These are phyloP conservation scores for Streptopelia turtur DNA, from an alignment of 2,797 vertebrate species.

Conservation along the genomic window DNA sequence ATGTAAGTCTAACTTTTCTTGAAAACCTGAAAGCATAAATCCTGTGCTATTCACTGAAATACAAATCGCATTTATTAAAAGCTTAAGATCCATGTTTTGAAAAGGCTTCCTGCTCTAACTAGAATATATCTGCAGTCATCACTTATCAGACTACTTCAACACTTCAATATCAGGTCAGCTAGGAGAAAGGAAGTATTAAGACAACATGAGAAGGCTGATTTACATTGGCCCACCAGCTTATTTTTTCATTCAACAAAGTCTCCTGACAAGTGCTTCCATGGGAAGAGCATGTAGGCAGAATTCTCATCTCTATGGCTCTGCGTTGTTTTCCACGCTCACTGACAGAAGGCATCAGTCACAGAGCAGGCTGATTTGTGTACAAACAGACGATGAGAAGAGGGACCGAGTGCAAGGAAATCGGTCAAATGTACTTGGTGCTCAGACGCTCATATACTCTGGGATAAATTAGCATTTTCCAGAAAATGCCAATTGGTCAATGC, in stretches of 20 bases:
- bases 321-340: neutral
- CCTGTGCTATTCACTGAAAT: neutral
- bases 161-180: neutral
- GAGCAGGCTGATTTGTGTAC: neutral
- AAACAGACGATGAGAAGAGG: too few relatives aligned
- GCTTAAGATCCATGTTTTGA: neutral
- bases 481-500: neutral
- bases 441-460: neutral
- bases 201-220: neutral
- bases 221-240: neutral
- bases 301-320: neutral
- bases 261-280: neutral
- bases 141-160: neutral
- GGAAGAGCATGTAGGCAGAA: neutral
- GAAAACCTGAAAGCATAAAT: neutral
- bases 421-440: accelerated
- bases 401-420: neutral
- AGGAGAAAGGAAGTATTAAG: neutral
- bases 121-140: neutral
- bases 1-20: neutral
- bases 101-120: neutral
- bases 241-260: neutral
- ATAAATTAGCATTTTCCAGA: neutral
- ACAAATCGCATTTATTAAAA: neutral
- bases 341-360: neutral